These are phyloP conservation scores for Carapus acus DNA, from an alignment of 2,797 vertebrate species.

Conservation along the genomic window DNA sequence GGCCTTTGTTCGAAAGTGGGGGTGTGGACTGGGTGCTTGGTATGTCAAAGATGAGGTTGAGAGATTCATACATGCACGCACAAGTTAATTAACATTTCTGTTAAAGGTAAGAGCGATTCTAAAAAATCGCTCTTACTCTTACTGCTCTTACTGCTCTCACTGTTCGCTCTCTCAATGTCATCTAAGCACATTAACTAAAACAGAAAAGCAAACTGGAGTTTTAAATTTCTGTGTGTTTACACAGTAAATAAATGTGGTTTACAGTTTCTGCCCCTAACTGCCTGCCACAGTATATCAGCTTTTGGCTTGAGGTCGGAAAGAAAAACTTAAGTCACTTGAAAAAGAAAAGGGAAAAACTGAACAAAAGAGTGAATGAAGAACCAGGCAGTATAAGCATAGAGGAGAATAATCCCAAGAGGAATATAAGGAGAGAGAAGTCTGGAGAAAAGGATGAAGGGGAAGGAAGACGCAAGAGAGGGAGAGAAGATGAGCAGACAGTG, in stretches of 20 bases:
- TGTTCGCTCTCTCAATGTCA: no score
- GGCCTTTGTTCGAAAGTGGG: constrained; percentile 51
- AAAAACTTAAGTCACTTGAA: constrained; percentile 20
- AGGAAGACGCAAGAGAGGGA: constrained; percentile 62
- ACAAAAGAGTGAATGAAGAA: constrained; percentile 62
- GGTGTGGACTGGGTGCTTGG: constrained; percentile 57
- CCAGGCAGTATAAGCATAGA: constrained; percentile 71
- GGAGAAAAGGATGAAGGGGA: constrained; percentile 59
- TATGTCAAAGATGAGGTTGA: constrained; percentile 67
- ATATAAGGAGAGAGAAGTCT: constrained; percentile 64
- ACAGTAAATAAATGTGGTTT: no score
- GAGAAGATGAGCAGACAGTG: constrained; percentile 68
- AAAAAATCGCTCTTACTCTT: constrained; percentile 42
- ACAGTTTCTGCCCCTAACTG: no score
- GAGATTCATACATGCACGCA: constrained; percentile 61
- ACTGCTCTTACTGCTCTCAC: no score
- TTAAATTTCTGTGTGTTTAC: no score
- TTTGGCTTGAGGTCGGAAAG: no score
- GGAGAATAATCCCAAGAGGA: constrained; percentile 61
- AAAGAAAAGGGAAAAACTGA: constrained; percentile 45
- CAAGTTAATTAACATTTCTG: constrained; percentile 72
- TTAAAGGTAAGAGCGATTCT: constrained; percentile 57
- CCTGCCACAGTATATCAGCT: no score
- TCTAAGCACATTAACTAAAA: no score
- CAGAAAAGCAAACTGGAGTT: no score